Evolutionary conservation across 37 sponge, comb jelly and placozoan species (phyloP), one percentile per base, ranked within the genome.

Genomic region (Beroe ovata): DNA sequence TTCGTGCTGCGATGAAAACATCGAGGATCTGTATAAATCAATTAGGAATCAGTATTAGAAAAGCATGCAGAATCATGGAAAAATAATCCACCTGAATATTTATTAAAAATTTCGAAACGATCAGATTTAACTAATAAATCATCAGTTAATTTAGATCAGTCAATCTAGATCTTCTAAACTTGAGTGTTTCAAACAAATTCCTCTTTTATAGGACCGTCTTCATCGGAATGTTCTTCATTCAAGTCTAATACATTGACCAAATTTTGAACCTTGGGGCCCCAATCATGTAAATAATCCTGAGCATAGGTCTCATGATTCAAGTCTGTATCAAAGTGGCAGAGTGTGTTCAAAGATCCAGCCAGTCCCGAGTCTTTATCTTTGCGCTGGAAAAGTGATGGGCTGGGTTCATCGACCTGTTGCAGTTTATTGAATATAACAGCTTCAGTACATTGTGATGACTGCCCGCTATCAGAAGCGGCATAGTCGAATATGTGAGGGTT

Each of bases 201-300:
- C 47, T 77, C 84, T 20, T 77, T 77, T 1, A 77, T 35, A 19
- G 84, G 84, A 39, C 22, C 38, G 21, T 77, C 84, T 35, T 77
- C 84, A 19, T 77, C 54, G 1, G 21, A 16, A 39, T 36, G 26
- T 36, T 2, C 84, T 21, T 77, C 84, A 29, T 66, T 30, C 21
- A 77, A 77, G 22, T 77, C 84, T 41, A 77, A 23, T 28, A 77
- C 41, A 77, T 77, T 39, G 1, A 39, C 54, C 25, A 77, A 22
- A 40, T 77, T 77, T n/a, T 77, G 42, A 42, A 77, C 84, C 23
- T 77, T 77, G 41, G 84, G 84, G 25, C 84, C 84, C 84, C 84
- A 77, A 16, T 62, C 63, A 26, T 26, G 3, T 23, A 62, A 62
- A 62, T 62, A 62, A 23, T 77, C 84, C 6, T 77, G 84, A 33